Base-by-base conservation (phyloP, 2,888 invertebrate genomes). In the Drosophila acutilabella region DNA sequence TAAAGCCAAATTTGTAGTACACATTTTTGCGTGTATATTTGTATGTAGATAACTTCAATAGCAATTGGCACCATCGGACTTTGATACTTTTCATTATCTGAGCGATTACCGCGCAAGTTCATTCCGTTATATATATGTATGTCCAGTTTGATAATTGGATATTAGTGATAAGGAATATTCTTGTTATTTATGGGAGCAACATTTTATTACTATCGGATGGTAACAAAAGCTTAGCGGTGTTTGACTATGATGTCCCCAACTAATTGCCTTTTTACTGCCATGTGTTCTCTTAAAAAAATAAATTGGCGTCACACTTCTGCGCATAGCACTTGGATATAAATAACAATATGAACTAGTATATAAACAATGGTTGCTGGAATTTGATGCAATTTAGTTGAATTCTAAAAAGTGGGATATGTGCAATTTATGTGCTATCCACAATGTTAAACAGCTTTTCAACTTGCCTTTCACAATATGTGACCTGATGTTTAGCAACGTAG, bases 91-190 rank as follows among this genome's bases (percentile, higher is more conserved):
- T 62, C 62, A 74, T 65, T 42, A 61, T 57, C 50, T 45, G 14
- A 20, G 2, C 41, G 42, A 45, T 64, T 70, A 56, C 18, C 44
- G 65, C 45, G 50, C 47, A 40, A 65, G 20, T 58, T 42, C 26
- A 51, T 61, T 14, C 33, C 33, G 38, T 47, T 57, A 20, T 60
- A 26, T 57, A 20, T 60, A 26, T 11, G 7, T 51, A 38, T 52
- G 66, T 50, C 44, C 48, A 62, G 36, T 54, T 71, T 69, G 64
- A 73, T 77, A 72, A 69, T 61, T 76, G 72, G 72, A 75, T 76
- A 77, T 44, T 69, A 38, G 36, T 41, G 73, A 69, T 72, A 75
- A 76, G 51, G 77, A 33, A 8, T 54, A 56, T 45, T 58, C 18
- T 18, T 52, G 38, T 48, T 58, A 54, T 64, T 75, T 64, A 72